These are phyloP conservation scores for Ancistrus triradiatus DNA, from an alignment of 2,113 vertebrate species.

Conservation along the genomic window DNA sequence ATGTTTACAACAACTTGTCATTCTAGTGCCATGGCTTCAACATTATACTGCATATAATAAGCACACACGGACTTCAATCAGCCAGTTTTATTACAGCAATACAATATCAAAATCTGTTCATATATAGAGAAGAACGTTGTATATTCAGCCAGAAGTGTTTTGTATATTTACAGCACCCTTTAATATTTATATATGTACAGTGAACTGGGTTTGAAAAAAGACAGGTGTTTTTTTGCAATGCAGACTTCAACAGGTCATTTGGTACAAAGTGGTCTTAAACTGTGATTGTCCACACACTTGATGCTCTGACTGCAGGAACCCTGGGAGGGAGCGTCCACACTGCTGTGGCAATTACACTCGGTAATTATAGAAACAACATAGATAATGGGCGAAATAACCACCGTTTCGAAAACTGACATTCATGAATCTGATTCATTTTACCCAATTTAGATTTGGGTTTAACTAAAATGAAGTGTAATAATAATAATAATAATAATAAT, in stretches of 20 bases:
- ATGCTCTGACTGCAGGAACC: neutral
- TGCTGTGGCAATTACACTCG: neutral
- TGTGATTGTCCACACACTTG: constrained; percentile 40
- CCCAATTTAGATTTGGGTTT: neutral
- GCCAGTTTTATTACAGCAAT: constrained; percentile 75
- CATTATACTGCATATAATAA: too few species aligned
- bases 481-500: constrained; percentile 46
- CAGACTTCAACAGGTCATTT: neutral
- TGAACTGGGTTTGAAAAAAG: neutral
- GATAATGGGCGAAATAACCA: neutral
- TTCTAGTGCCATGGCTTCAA: too few species aligned
- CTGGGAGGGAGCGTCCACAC: neutral
- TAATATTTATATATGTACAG: constrained; percentile 37
- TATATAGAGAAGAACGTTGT: constrained; percentile 48
- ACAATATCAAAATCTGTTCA: constrained; percentile 66
- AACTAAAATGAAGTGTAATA: constrained; percentile 36
- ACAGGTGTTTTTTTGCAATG: neutral
- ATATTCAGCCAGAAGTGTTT: constrained; percentile 1
- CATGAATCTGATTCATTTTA: too few species aligned
- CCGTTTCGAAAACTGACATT: neutral
- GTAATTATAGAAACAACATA: neutral
- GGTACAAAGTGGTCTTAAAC: neutral
- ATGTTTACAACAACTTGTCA: too few species aligned
- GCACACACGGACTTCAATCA: constrained; percentile 48
- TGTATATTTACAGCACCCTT: constrained; percentile 55